These are phyloP conservation scores for Crambe crambe DNA, from an alignment of 37 sponge, comb jelly and placozoan species.

Conservation along the genomic window DNA sequence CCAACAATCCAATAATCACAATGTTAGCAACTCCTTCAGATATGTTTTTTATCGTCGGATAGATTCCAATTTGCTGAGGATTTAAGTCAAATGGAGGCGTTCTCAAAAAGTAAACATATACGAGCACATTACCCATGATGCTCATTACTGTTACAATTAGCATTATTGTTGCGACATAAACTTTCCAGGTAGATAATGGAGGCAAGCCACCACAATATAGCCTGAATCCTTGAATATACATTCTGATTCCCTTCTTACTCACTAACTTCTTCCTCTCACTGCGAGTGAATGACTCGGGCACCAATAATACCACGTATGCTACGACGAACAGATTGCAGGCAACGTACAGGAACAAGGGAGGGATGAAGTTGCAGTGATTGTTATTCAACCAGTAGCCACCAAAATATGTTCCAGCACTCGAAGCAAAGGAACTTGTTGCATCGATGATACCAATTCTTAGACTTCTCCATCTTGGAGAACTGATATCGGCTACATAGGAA, in stretches of 20 bases:
- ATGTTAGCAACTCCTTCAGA: slow-evolving; percentile 5
- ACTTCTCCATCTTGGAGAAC: slow-evolving; percentile 41
- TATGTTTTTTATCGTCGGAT: neutral
- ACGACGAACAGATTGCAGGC: neutral
- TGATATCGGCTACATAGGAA: slow-evolving; percentile 62
- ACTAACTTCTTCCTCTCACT: slow-evolving; percentile 7
- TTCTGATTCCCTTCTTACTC: neutral
- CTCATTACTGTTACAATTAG: slow-evolving; percentile 7
- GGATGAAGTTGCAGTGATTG: slow-evolving; percentile 43
- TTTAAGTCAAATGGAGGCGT: slow-evolving; percentile 26
- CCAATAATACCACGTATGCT: slow-evolving; percentile 25
- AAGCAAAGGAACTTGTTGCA: slow-evolving; percentile 19
- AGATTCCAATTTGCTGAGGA: slow-evolving; percentile 33
- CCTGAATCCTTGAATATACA: neutral
- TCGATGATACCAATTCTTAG: slow-evolving; percentile 46
- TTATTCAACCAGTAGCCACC: slow-evolving; percentile 45
- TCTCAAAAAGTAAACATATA: slow-evolving; percentile 34
- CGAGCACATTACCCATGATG: slow-evolving; percentile 4
- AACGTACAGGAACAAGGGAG: slow-evolving; percentile 18
- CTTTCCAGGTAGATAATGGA: slow-evolving; percentile 19
- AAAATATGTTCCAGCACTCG: slow-evolving; percentile 2
- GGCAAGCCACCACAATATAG: neutral
- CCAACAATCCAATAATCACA: slow-evolving; percentile 30
- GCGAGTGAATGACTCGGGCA: slow-evolving; percentile 50
- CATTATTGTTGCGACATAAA: slow-evolving; percentile 9